Base-by-base conservation (phyloP, 1,140 invertebrate genomes). In the Bombus confusus region DNA sequence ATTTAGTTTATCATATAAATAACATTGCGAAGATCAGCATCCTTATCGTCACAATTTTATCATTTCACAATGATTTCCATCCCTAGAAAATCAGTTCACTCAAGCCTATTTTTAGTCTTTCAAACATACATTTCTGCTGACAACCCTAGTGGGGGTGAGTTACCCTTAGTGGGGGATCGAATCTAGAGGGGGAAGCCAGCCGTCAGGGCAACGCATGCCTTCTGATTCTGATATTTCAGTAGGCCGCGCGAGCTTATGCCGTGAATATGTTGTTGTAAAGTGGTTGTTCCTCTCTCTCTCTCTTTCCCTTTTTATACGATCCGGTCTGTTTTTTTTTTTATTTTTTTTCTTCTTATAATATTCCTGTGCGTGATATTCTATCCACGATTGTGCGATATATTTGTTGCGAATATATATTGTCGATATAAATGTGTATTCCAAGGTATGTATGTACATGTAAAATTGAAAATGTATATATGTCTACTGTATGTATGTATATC, bases 151-250 rank as follows among this genome's bases (percentile, higher is more conserved):
- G 83, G 83, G 83, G 83, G 66, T 80, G 76, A 79, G 66, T 69
- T 80, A 83, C 76, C 52, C 76, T 79, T 59, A 79, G 76, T 84
- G 82, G 82, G 83, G 76, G 76, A 84, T 79, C 25, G 41, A 37
- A 72, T 25, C 28, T 78, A 39, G 83, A n/a, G 41, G 76, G 83
- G 76, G 31, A 84, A 80, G 66, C 62, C 47, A 79, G 52, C 68
- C 76, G 52, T 84, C 83, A 84, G 83, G 76, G 83, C 66, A 84
- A 84, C 83, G 83, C 83, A 84, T 84, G 83, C 52, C 66, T 84
- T 80, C 83, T 84, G 83, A 84, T 77, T 80, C 83, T 84, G 83
- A 84, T 77, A 76, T 84, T 79, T 80, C 76, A 84, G 83, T 85
- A 62, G 83, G 76, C 83, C 68, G 83, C 83, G 83, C 83, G 83